phyloP scores from a whole-genome alignment of 2,797 vertebrate genomes.

The Gymnoscopelus braueri region DNA sequence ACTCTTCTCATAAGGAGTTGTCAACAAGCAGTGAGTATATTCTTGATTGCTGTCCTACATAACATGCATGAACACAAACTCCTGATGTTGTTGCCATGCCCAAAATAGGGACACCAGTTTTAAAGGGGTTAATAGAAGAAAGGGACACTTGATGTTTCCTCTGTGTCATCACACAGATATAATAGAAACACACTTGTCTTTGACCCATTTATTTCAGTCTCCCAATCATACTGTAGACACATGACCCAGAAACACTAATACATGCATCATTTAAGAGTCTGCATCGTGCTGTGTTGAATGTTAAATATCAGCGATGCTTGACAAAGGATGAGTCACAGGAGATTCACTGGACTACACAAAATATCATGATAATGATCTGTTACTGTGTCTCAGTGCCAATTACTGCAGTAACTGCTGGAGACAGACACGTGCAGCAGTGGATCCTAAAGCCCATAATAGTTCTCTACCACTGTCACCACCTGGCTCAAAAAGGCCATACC shows the following conservation, averaged over 20 bases:
- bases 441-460: too few relatives aligned
- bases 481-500: too few relatives aligned
- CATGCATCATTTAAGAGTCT: slow-evolving; percentile 12
- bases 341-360: slow-evolving; percentile 9
- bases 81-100: too few relatives aligned
- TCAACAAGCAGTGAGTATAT: too few relatives aligned
- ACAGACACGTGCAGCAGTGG: background rate
- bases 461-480: too few relatives aligned
- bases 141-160: background rate
- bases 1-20: too few relatives aligned
- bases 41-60: slow-evolving; percentile 37
- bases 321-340: background rate
- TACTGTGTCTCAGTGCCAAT: slow-evolving; percentile 2
- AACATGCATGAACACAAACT: slow-evolving; percentile 17
- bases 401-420: slow-evolving; percentile 7
- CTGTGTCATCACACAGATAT: background rate
- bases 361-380: slow-evolving; percentile 23
- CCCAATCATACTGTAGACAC: background rate
- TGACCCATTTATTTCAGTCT: slow-evolving; percentile 40
- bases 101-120: too few relatives aligned
- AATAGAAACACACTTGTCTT: background rate
- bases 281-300: slow-evolving; percentile 16
- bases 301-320: slow-evolving; percentile 1
- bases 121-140: too few relatives aligned
- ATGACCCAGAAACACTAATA: slow-evolving; percentile 31